phyloP scores from a whole-genome alignment of 2,888 invertebrate genomes.

The Mythimna lalbum region DNA sequence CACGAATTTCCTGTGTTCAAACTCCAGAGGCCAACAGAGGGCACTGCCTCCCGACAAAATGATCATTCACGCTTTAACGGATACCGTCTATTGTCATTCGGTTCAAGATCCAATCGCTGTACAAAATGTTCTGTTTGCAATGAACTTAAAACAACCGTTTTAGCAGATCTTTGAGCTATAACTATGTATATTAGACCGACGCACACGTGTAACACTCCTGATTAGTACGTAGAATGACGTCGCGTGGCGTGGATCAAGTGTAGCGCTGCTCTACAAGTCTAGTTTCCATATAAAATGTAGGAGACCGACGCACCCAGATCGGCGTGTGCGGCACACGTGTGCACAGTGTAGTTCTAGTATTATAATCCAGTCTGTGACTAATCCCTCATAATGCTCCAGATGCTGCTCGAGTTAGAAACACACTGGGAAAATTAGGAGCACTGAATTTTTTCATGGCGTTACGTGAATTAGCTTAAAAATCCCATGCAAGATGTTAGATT shows the following conservation, averaged over 20 bases:
- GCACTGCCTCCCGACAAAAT: conserved; percentile 76
- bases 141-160: conserved; percentile 27
- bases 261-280: no score
- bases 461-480: conserved; percentile 9
- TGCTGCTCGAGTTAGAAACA: conserved; percentile 5
- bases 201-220: no score
- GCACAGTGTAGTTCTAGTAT: no score
- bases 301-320: no score
- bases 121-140: conserved; percentile 41
- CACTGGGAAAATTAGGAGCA: background rate
- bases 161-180: background rate
- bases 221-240: no score
- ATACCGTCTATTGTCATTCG: conserved; percentile 63
- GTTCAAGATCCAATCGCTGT: conserved; percentile 54
- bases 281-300: no score
- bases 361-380: conserved; percentile 18
- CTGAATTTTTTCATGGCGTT: conserved; percentile 21
- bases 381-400: conserved; percentile 25
- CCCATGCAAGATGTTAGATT: conserved; percentile 39
- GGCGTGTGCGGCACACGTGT: no score
- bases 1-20: conserved; percentile 88
- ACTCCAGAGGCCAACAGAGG: conserved; percentile 76
- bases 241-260: no score
- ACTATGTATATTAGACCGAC: no score
- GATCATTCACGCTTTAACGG: conserved; percentile 67